Base-by-base conservation (phyloP, 2,888 invertebrate species). In the Acleris laterana region DNA sequence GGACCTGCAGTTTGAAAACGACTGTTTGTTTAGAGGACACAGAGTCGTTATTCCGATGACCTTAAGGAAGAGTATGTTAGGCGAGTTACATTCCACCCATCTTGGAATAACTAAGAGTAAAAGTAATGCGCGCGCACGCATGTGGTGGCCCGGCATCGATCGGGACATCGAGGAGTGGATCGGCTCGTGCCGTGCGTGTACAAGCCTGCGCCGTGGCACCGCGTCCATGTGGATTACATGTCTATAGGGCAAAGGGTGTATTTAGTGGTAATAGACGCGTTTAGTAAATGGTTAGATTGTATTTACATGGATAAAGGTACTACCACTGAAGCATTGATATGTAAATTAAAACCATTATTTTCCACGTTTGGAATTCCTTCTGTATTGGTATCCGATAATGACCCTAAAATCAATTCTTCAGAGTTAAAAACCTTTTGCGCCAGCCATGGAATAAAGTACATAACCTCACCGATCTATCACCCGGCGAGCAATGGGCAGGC, bases 131-230 rank as follows among this genome's bases (percentile, higher is more conserved):
- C 65, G 73, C 1, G 56, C 48, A 2, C 57, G 71, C 5, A 61
- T 74, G 16, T 75, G 74, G 74, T 76, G 75, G 44, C 73, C 75
- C 0, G 69, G 70, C 4, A 64, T 74, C 0, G 72, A 73, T 38
- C 52, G 44, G 2, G 52, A 63, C 7, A 46, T 74, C 1, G 74
- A 74, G 13, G 6, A 13, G 19, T 49, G 19, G 9, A 13, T 6
- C 6, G 49, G 49, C 49, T 6, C 19, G 49, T 49, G 64, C 48
- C 32, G 3, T 6, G 19, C 51, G 19, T 70, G 65, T 53, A 32
- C 22, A n/a, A 20, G 32, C 20, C 42, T 68, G 66, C 66, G 9
- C 62, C 70, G 6, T 71, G 72, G 73, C 68, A 70, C 44, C 67
- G 70, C 46, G n/a, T 71, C 3, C 71, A 70, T 20, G 62, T 71